phyloP scores from a whole-genome alignment of 2,888 invertebrate genomes.

The Sabatieria punctata region DNA sequence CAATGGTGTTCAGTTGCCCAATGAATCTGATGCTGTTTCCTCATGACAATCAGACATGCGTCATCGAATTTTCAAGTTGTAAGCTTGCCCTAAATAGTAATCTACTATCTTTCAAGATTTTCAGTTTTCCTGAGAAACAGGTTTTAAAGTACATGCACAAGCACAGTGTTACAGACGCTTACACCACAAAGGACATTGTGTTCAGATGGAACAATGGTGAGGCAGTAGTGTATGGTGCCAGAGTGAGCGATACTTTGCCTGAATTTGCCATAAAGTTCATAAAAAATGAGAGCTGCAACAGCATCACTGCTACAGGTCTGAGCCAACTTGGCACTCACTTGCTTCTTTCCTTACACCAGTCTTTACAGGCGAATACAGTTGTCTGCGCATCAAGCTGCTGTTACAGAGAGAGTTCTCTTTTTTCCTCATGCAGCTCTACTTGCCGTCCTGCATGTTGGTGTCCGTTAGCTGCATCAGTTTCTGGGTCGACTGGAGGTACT shows the following conservation, averaged over 20 bases:
- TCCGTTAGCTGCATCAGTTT: slow-evolving; percentile 12
- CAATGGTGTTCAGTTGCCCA: slow-evolving; percentile 4
- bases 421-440: slow-evolving; percentile 96
- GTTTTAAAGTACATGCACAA: too few relatives aligned
- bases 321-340: too few relatives aligned
- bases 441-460: slow-evolving; percentile 31
- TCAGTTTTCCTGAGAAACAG: too few relatives aligned
- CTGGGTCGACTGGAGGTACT: slow-evolving; percentile 32
- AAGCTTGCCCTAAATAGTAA: too few relatives aligned
- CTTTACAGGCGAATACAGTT: slow-evolving; percentile 81
- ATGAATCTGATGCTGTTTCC: slow-evolving; percentile 5
- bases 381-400: slow-evolving; percentile 78
- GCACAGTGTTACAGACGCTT: too few relatives aligned
- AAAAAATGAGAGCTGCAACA: too few relatives aligned
- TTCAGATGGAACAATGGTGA: not conserved
- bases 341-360: too few relatives aligned
- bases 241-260: not conserved
- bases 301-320: not conserved
- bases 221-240: too few relatives aligned
- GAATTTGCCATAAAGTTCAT: too few relatives aligned
- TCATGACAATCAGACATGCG: slow-evolving; percentile 3
- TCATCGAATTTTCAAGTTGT: slow-evolving; percentile 1
- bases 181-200: not conserved
- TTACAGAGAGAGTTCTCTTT: slow-evolving; percentile 95
- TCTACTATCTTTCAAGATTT: too few relatives aligned